phyloP scores from a whole-genome alignment of 2,888 invertebrate genomes.

The Chymomyza fuscimana region DNA sequence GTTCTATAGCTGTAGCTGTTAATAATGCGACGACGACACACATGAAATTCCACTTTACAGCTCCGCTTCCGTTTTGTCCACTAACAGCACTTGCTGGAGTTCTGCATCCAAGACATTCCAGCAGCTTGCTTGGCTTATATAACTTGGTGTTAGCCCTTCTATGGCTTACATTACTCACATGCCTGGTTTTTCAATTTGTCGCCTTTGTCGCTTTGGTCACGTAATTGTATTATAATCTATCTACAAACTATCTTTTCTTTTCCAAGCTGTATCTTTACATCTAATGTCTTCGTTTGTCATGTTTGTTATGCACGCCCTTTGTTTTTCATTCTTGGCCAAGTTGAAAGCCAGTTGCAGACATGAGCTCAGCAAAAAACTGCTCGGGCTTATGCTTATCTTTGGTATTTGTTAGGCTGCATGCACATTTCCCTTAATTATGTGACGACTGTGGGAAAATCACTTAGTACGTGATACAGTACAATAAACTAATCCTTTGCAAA shows the following conservation, averaged over 20 bases:
- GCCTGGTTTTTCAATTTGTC: slow-evolving; percentile 64
- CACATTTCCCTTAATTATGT: slow-evolving; percentile 1
- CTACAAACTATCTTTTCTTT: slow-evolving; percentile 34
- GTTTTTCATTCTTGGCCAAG: slow-evolving; percentile 15
- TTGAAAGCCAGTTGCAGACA: not conserved
- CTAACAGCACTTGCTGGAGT: slow-evolving; percentile 32
- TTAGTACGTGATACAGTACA: not conserved
- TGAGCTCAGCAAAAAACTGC: slow-evolving; percentile 17
- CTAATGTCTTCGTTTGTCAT: slow-evolving; percentile 46
- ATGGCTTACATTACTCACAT: slow-evolving; percentile 33
- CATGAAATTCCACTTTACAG: slow-evolving; percentile 34
- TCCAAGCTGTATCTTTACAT: slow-evolving; percentile 5
- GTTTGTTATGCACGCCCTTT: slow-evolving; percentile 16
- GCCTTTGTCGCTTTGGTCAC: slow-evolving; percentile 42
- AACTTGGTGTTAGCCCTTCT: slow-evolving; percentile 25
- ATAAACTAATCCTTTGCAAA: slow-evolving; percentile 43
- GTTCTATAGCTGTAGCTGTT: slow-evolving; percentile 21
- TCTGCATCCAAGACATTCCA: slow-evolving; percentile 36
- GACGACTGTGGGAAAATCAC: slow-evolving; percentile 31
- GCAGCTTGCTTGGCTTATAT: slow-evolving; percentile 35
- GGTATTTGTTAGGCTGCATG: slow-evolving; percentile 56
- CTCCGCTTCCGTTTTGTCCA: slow-evolving; percentile 63
- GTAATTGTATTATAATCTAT: slow-evolving; percentile 62
- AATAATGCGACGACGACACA: not conserved
- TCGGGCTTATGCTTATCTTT: slow-evolving; percentile 43